Conservation (phyloP, 2,797 vertebrate genomes). For the Siniperca scherzeri region DNA sequence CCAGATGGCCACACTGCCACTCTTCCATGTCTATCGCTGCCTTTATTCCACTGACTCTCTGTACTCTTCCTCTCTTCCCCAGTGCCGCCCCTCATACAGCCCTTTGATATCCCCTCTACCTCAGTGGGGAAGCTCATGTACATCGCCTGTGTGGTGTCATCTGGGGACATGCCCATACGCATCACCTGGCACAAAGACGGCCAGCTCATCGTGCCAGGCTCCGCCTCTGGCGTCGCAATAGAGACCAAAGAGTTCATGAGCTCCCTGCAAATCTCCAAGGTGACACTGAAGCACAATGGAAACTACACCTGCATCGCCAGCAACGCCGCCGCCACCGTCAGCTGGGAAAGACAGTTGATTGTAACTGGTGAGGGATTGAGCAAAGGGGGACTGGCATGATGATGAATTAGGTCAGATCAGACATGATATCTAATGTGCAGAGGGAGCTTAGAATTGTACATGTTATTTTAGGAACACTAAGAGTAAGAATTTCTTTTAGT, state of each 20-base stretch:
- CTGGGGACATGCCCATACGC: constrained; percentile 99
- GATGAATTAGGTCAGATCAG: constrained; percentile 41
- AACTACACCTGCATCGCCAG: constrained; percentile 99
- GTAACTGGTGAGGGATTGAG: constrained; percentile 90
- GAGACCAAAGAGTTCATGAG: constrained; percentile 99
- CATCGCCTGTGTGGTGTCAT: constrained; percentile 98
- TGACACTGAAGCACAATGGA: constrained; percentile 97
- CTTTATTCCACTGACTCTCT: constrained; percentile 75
- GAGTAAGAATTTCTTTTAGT: constrained; percentile 12
- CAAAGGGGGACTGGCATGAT: background rate
- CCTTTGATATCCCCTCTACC: constrained; percentile 98
- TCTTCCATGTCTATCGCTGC: constrained; percentile 61
- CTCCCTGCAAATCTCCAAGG: constrained; percentile 98
- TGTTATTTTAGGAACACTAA: constrained; percentile 36
- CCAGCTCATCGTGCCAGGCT: constrained; percentile 93
- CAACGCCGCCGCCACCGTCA: constrained; percentile 95
- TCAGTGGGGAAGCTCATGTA: constrained; percentile 99
- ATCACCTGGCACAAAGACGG: constrained; percentile 99
- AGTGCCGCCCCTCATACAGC: constrained; percentile 98
- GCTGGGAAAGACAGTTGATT: constrained; percentile 96
- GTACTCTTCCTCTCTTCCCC: constrained; percentile 54
- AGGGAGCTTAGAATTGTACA: constrained; percentile 14
- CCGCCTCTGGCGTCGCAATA: constrained; percentile 94
- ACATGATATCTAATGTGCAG: constrained; percentile 25
- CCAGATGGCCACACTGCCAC: constrained; percentile 71